Evolutionary conservation across 2,797 vertebrate genomes (phyloP).

Genomic region (Labeo calbasu): DNA sequence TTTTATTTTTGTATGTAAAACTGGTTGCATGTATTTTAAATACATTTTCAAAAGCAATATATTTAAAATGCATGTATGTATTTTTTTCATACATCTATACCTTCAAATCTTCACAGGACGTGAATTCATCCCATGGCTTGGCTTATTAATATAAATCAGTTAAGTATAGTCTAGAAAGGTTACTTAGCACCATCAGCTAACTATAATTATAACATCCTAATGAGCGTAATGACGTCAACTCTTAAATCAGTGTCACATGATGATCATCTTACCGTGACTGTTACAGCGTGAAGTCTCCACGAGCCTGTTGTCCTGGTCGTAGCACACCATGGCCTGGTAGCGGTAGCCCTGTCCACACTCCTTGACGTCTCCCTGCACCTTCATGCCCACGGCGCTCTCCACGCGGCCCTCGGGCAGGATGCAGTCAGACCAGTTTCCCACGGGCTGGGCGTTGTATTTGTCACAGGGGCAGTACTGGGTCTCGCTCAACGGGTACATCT

Average conservation of each 20-base stretch:
- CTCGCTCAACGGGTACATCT: slow-evolving; percentile 92
- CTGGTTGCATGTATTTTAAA: background rate
- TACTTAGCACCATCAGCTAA: background rate
- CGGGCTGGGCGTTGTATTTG: slow-evolving; percentile 94
- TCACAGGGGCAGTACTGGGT: slow-evolving; percentile 97
- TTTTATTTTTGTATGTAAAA: background rate
- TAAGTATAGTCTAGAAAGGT: background rate
- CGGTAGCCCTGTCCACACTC: slow-evolving; percentile 97
- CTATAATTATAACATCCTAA: background rate
- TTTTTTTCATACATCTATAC: background rate
- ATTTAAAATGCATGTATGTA: background rate
- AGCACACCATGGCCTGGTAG: slow-evolving; percentile 97
- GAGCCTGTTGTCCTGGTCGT: slow-evolving; percentile 91
- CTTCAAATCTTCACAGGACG: background rate
- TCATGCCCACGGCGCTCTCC: slow-evolving; percentile 82
- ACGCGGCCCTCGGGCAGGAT: slow-evolving; percentile 86
- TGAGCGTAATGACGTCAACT: background rate
- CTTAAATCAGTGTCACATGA: background rate
- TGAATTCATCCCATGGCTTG: background rate
- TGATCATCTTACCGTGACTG: slow-evolving; percentile 86
- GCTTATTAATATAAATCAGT: background rate
- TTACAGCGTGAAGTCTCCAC: slow-evolving; percentile 95
- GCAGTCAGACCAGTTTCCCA: slow-evolving; percentile 98
- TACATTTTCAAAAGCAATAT: background rate
- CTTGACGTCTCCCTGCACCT: slow-evolving; percentile 87